Evolutionary conservation across 2,888 invertebrate genomes (phyloP), one percentile per base, ranked within the genome.

Genomic region (Ophion slaviceki): DNA sequence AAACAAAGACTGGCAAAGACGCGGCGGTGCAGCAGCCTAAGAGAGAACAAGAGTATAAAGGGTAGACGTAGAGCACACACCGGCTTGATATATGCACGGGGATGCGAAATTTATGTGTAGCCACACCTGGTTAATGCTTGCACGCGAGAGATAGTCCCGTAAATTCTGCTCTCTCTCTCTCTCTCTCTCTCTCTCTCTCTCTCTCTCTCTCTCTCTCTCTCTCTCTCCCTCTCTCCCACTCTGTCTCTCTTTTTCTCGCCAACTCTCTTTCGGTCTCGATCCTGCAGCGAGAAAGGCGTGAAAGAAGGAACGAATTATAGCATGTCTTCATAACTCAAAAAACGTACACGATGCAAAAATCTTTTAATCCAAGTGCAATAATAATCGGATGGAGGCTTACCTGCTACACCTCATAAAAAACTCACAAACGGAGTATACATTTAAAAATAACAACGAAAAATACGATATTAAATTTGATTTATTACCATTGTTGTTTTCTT

Each of bases 121-220:
- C 93, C 92, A 93, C 93, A 93, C 93, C 93, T 93, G 93, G 93
- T 93, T 93, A 93, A 92, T 92, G 93, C 93, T 92, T 92, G 92
- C 92, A 92, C 91, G 92, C 92, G 92, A 92, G 92, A 92, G 92
- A 93, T 92, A 91, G 92, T 92, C 91, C 91, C 93, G 92, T 93
- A 93, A 93, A 93, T 93, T 93, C 90, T 91, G 91, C 92, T 92
- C 92, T 90, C 88, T 91, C 89, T 84, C 79, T 57, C 36, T 67
- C 75, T 82, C 83, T 53, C 82, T 53, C 76, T 80, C 64, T 64
- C 40, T 24, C 57, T 36, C 32, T 47, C 67, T 17, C 57, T 66
- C 17, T 8, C 80, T 40, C 40, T 40, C 40, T 40, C 40, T 8
- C 7, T 7, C 40, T 40, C 40, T 40, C 71, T 8, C 53, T 28